Evolutionary conservation across 1,140 invertebrate genomes (phyloP).

Genomic region (Drosophila leontia): DNA sequence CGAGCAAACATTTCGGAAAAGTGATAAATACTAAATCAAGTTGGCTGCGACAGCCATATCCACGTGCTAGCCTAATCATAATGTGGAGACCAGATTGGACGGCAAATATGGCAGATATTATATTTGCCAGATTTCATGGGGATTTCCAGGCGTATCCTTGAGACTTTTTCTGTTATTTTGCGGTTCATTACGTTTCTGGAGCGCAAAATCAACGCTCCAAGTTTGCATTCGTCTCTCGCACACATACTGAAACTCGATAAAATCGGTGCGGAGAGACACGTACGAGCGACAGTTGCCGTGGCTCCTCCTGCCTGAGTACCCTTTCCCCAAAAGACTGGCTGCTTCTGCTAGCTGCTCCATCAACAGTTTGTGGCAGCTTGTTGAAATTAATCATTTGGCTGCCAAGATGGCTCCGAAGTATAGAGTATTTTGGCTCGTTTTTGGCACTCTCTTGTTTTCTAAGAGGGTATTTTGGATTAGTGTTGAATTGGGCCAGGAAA

Average conservation of each 20-base stretch:
- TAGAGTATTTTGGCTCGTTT: slow-evolving; percentile 2
- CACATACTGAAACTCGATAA: slow-evolving; percentile 61
- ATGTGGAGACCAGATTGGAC: slow-evolving; percentile 25
- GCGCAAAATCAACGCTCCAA: slow-evolving; percentile 72
- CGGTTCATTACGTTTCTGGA: slow-evolving; percentile 74
- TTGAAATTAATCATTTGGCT: slow-evolving; percentile 82
- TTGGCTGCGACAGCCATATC: slow-evolving; percentile 17
- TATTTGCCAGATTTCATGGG: slow-evolving; percentile 13
- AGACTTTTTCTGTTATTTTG: slow-evolving; percentile 58
- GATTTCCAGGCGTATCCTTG: slow-evolving; percentile 9
- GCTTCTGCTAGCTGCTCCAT: slow-evolving; percentile 19
- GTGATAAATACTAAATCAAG: slow-evolving; percentile 35
- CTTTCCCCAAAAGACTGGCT: slow-evolving; percentile 10
- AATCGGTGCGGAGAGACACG: slow-evolving; percentile 56
- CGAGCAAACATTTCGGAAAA: neutral
- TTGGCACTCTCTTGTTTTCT: neutral
- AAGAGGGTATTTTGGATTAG: neutral
- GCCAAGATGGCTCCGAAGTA: slow-evolving; percentile 48
- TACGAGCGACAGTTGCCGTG: slow-evolving; percentile 24
- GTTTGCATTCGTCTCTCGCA: slow-evolving; percentile 65
- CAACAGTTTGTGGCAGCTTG: slow-evolving; percentile 79
- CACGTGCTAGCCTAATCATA: slow-evolving; percentile 21
- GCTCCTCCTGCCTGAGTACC: neutral
- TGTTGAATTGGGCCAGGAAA: too few species aligned
- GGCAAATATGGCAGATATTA: slow-evolving; percentile 25